Conservation (phyloP, 2,888 invertebrate genomes). For the Escarpia spicata region DNA sequence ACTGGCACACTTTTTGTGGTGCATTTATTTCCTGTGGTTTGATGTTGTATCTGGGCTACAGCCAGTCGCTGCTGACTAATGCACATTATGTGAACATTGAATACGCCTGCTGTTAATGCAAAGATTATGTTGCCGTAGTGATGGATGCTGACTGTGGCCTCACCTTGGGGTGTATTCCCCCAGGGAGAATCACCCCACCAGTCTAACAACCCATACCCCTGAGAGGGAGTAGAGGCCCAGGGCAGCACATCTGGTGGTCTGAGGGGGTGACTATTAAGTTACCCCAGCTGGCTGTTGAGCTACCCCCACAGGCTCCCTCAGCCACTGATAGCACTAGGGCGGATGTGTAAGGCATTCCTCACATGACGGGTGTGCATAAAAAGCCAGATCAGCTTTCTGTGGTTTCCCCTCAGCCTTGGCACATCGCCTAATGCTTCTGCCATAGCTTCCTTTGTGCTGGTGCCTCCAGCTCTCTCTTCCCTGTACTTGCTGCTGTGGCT, state of each 20-base stretch:
- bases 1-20: background rate
- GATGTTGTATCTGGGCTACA: background rate
- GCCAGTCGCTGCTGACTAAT: background rate
- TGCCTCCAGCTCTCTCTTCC: background rate
- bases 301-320: background rate
- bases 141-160: background rate
- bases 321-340: background rate
- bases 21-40: slow-evolving; percentile 13
- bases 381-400: slow-evolving; percentile 16
- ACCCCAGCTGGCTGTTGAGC: background rate
- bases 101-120: slow-evolving; percentile 11
- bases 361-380: background rate
- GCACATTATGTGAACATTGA: slow-evolving; percentile 16
- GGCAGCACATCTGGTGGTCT: background rate
- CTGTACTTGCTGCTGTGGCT: background rate
- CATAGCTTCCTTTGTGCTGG: background rate
- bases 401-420: slow-evolving; percentile 7
- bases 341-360: background rate
- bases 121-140: background rate
- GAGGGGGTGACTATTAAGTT: background rate
- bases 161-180: background rate
- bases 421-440: background rate
- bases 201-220: background rate
- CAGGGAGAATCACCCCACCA: background rate
- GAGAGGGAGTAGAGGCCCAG: background rate